Base-by-base conservation (phyloP, 2,888 invertebrate species). In the Epirrhoe tristata region DNA sequence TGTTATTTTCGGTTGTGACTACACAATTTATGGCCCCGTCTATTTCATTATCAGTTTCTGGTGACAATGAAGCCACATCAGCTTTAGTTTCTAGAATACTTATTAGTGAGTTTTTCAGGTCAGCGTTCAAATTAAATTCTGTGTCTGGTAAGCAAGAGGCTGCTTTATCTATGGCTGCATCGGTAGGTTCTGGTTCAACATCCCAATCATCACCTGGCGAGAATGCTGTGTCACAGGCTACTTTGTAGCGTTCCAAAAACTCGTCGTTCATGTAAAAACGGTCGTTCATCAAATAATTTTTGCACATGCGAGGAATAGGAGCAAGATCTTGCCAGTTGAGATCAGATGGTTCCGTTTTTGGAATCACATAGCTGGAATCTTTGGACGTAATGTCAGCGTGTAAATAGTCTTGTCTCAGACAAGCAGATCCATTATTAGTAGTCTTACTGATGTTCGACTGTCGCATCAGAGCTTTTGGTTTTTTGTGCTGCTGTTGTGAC, bases 211-310 rank as follows among this genome's bases (percentile, higher is more conserved):
- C 16, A 10, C 48, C 16, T 8, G 34, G 46, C 14, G 31, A 50
- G 14, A 57, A 57, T 31, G 57, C 7, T 6, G 31, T 31, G n/a
- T 46, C 46, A 57, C 58, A 50, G 6, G 48, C 48, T 16, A 6
- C 32, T 34, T 4, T 50, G 14, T 34, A 58, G 16, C 39, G 24
- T 31, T 24, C 43, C 16, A 12, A n/a, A 16, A 17, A 46, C 7
- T 58, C 58, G 6, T 17, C 32, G 16, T 48, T 32, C 16, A 34
- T 6, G 0, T 16, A 50, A 10, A 16, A 50, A 39, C 0, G 6
- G 6, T 32, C 7, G 16, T 48, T 32, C 16, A 34, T 3, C 0
- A 34, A 50, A 16, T 6, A 34, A 39, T 8, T 39, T 1, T 32
- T 4, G 36, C 10, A 39, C 36, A 10, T 10, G 2, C 8, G 3